phyloP scores from a whole-genome alignment of 2,797 vertebrate genomes.

The Micromesistius poutassou region DNA sequence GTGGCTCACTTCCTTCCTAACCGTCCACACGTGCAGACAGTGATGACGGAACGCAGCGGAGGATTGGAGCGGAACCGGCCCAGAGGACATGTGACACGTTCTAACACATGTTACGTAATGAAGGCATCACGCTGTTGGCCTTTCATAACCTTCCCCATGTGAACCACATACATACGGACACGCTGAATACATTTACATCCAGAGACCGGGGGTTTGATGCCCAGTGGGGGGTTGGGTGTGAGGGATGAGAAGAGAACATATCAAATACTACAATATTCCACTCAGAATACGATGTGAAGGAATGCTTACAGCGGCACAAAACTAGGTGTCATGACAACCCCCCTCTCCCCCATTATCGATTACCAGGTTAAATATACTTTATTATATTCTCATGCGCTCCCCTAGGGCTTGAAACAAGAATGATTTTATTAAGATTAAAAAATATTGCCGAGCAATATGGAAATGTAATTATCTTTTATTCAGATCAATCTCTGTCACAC shows the following conservation, averaged over 20 bases:
- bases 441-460: constrained; percentile 17
- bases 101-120: too few relatives aligned
- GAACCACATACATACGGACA: background rate
- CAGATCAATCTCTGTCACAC: constrained; percentile 40
- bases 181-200: background rate
- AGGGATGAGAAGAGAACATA: background rate
- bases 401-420: background rate
- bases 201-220: background rate
- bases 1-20: too few relatives aligned
- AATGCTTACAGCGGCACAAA: background rate
- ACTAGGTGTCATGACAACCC: background rate
- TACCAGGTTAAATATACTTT: background rate
- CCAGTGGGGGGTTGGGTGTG: too few relatives aligned
- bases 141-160: too few relatives aligned
- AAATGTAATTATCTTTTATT: constrained; percentile 38
- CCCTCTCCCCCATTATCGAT: background rate
- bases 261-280: background rate
- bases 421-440: constrained; percentile 7
- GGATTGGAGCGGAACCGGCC: background rate
- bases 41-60: background rate
- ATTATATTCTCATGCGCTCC: background rate
- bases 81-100: too few relatives aligned
- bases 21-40: background rate
- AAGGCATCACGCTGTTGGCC: too few relatives aligned
- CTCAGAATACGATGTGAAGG: too few relatives aligned